phyloP scores from a whole-genome alignment of 1,140 invertebrate species.

The Archegozetes longisetosus region DNA sequence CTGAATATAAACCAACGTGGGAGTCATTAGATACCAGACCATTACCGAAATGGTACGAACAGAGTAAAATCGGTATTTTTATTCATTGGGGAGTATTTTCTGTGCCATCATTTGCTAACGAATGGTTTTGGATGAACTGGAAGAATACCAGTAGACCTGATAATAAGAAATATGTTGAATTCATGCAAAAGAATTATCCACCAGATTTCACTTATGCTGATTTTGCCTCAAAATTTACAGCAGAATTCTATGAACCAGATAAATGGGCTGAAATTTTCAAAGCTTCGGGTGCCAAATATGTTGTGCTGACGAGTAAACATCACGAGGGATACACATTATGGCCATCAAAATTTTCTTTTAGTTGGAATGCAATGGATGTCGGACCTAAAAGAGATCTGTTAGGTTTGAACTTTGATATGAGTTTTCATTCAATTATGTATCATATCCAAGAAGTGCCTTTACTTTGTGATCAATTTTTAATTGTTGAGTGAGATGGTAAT shows the following conservation, averaged over 20 bases:
- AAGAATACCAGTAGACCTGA: neutral
- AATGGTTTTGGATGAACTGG: slow-evolving; percentile 70
- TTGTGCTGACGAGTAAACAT: slow-evolving; percentile 68
- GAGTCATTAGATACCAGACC: slow-evolving; percentile 61
- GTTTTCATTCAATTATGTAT: too few relatives aligned
- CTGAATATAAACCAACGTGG: slow-evolving; percentile 44
- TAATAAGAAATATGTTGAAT: slow-evolving; percentile 22
- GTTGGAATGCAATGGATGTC: slow-evolving; percentile 74
- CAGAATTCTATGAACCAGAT: slow-evolving; percentile 31
- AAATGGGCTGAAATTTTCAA: slow-evolving; percentile 30
- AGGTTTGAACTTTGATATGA: too few relatives aligned
- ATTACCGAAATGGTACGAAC: slow-evolving; percentile 70
- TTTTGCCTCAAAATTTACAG: slow-evolving; percentile 30
- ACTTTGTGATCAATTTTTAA: too few relatives aligned
- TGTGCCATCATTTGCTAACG: too few relatives aligned
- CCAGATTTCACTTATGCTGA: slow-evolving; percentile 32
- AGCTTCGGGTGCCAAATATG: slow-evolving; percentile 41
- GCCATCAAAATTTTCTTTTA: slow-evolving; percentile 34
- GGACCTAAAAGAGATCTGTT: slow-evolving; percentile 67
- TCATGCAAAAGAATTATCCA: slow-evolving; percentile 30
- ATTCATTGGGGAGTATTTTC: slow-evolving; percentile 88
- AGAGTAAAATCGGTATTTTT: slow-evolving; percentile 79
- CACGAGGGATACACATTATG: slow-evolving; percentile 7
- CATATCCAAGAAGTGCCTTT: too few relatives aligned
- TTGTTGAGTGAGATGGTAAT: too few relatives aligned